Evolutionary conservation across 2,888 invertebrate species (phyloP), one percentile per base, ranked within the genome.

Genomic region (Meandrusa payeni): DNA sequence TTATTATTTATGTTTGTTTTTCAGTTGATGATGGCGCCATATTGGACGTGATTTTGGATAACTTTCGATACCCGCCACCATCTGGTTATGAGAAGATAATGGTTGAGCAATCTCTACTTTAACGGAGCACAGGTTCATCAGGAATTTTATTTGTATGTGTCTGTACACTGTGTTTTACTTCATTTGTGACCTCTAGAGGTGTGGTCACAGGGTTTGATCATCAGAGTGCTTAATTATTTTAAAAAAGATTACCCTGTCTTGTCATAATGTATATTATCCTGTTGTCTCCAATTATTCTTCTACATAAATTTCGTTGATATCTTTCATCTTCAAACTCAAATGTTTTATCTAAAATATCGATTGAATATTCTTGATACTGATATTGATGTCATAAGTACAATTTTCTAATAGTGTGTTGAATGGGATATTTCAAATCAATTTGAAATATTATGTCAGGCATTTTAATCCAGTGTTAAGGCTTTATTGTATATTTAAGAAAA

Each of bases 11-110:
- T n/a, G n/a, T n/a, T n/a, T n/a, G n/a, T n/a, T n/a, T 40, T 31
- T 5, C 88, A 97, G 98, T 99, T 64, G 98, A 98, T 66, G 97
- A 98, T 74, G 98, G 98, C 54, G 98, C 99, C 15, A 98, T 99
- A 58, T 76, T 99, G 82, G 99, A 99, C 79, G 93, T 98, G 52
- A 93, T 97, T 63, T 92, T 99, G 74, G 95, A 96, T 58, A 94
- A 94, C 69, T 98, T 98, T 75, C 91, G 92, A 53, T 93, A 95
- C 69, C 90, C 93, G 0, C 94, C 95, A 22, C 95, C 96, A 0
- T 88, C 91, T 36, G 98, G 98, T 23, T 98, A 94, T 71, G 97
- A 98, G 61, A 95, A 94, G 78, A 98, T 99, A 54, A 96, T 99
- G 94, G 90, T 98, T 48, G 99, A 99, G 77, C 97, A 99, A 76